Evolutionary conservation across 2,797 vertebrate genomes (phyloP), one percentile per base, ranked within the genome.

Genomic region (Schizopygopsis malacanthus): DNA sequence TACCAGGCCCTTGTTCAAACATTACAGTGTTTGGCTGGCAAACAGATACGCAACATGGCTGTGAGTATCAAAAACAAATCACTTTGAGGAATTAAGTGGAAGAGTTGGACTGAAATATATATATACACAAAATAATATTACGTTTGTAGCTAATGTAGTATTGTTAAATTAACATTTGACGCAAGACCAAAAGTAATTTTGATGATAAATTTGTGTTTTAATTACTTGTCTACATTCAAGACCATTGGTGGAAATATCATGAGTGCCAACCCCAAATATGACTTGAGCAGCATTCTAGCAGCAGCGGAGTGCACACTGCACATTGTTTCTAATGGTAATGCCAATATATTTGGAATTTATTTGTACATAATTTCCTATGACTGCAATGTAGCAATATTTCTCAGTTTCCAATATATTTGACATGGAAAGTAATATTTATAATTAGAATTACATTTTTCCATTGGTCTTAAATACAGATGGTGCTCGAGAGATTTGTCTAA

Each of bases 231-330:
- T 47, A 67, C 2, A 33, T 69, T 67, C 54, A 88, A 97, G 96
- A 95, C 95, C 12, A 86, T 97, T 90, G 96, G 96, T 37, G 96
- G 96, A 79, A 96, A 97, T 63, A 88, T 96, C 37, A 6, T 96
- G 43, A 95, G 94, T 71, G 93, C 92, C 75, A 94, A 94, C 82
- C 90, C 93, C 84, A 94, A 93, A 28, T 96, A 95, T 0, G 96
- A 96, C 85, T 92, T 97, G 90, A 95, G 95, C 88, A 95, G 96
- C 82, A 1, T 96, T 90, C 89, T 97, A 83, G 94, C 95, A 63
- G 95, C 94, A 78, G 91, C 93, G 73, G 92, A 92, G 0, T 91
- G 94, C 25, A 72, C 87, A 1, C 95, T 97, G 81, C 89, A 75
- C 28, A 81, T 96, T 72, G 78, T 85, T n/a, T 96, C 95, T 25